These are phyloP conservation scores for Neocrepidodera transversa DNA, from an alignment of 2,888 invertebrate species.

Conservation along the genomic window DNA sequence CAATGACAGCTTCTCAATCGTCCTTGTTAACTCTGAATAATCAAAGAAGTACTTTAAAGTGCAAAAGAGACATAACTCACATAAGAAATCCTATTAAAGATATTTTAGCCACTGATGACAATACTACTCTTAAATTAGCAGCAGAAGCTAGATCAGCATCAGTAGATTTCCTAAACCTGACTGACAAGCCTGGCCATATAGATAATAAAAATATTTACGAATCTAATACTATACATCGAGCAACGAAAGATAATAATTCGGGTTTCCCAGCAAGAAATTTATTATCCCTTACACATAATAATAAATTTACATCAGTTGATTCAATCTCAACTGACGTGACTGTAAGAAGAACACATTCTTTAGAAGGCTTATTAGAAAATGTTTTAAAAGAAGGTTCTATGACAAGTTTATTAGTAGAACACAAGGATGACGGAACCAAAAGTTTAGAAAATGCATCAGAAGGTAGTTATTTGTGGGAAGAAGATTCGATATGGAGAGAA, in stretches of 20 bases:
- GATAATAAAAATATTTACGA: constrained; percentile 78
- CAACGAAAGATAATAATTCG: constrained; percentile 65
- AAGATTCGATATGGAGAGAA: constrained; percentile 82
- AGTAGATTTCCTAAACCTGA: constrained; percentile 70
- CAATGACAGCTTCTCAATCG: constrained; percentile 49
- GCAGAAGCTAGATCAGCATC: constrained; percentile 69
- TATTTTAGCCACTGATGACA: constrained; percentile 42
- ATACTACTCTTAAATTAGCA: constrained; percentile 63
- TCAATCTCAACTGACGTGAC: constrained; percentile 37
- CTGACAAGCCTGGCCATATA: constrained; percentile 70
- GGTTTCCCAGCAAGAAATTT: constrained; percentile 63
- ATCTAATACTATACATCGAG: constrained; percentile 68
- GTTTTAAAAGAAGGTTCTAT: constrained; percentile 54
- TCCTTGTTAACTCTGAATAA: constrained; percentile 68
- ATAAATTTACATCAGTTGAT: constrained; percentile 50
- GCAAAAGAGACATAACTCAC: constrained; percentile 73
- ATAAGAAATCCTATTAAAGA: constrained; percentile 74
- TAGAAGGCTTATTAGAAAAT: constrained; percentile 68
- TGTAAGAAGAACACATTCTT: constrained; percentile 64
- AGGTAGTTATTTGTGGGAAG: constrained; percentile 82
- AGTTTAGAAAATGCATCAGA: constrained; percentile 50
- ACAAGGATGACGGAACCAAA: constrained; percentile 22
- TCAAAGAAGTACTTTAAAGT: constrained; percentile 70
- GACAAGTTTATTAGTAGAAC: constrained; percentile 35
- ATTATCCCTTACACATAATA: constrained; percentile 47